A percentile compares a stretch with the other conserved stretches of the same genome.
Evolutionary conservation across 2,888 invertebrate species (phyloP).

Genomic region (Caenorhabditis sp.): DNA sequence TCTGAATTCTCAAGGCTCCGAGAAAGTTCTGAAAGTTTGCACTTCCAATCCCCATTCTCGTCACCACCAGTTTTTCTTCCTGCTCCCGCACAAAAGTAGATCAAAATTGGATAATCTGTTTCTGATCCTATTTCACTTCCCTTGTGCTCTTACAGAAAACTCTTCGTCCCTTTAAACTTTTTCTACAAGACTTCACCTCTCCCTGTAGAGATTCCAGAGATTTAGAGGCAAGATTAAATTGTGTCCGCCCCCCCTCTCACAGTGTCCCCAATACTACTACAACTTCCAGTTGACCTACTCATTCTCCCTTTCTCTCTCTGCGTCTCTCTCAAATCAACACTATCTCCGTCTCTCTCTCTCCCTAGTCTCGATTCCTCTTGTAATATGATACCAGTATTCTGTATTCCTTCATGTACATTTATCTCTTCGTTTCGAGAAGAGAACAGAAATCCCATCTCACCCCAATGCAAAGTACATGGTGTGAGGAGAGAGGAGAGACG

Average conservation of each 20-base stretch:
- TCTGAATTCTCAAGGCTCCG: too few species aligned
- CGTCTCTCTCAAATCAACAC: constrained; percentile 38
- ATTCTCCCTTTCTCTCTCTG: constrained; percentile 14
- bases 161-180: background rate
- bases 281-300: constrained; percentile 46
- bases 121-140: too few species aligned
- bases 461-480: constrained; percentile 52
- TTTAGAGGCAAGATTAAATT: constrained; percentile 10
- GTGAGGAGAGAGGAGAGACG: constrained; percentile 9
- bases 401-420: background rate
- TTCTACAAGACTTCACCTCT: constrained; percentile 24
- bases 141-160: too few species aligned
- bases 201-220: constrained; percentile 7
- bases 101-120: too few species aligned
- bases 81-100: too few species aligned
- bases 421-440: constrained; percentile 6
- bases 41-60: too few species aligned
- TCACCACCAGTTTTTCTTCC: too few species aligned
- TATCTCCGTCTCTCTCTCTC: constrained; percentile 72
- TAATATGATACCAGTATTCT: constrained; percentile 56
- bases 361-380: constrained; percentile 59
- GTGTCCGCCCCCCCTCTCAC: background rate
- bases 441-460: constrained; percentile 13
- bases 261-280: constrained; percentile 5
- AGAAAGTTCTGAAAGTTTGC: too few species aligned